Base-by-base conservation (phyloP, 2,888 invertebrate genomes). In the Lepidocyrtoides sp. region DNA sequence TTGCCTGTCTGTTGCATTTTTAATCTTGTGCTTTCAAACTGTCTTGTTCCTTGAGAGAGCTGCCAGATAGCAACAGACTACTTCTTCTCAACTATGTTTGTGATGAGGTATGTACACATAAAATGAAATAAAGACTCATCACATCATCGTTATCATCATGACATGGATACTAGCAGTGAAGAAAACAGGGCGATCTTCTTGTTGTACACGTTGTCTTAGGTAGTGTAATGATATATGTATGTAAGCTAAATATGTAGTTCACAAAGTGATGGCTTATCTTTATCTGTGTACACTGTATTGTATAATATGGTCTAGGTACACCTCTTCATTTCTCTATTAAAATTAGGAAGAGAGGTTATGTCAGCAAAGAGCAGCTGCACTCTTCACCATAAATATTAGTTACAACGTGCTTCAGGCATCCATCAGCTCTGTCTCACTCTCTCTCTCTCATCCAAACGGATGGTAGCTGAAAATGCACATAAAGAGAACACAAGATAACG, bases 1-100 rank as follows among this genome's bases (percentile, higher is more conserved):
- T 77, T 63, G 63, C 57, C 51, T 66, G 83, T 66, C 83, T 83
- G 66, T 66, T 83, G 48, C 48, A 83, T 83, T 83, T 66, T 83
- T 83, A 83, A 83, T 83, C 60, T 51, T 0, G 44, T 26, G 60
- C 63, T 82, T 82, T 82, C 83, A 83, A 66, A 44, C 83, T 66
- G 69, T 83, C 83, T 83, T 41, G 51, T 51, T 51, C 17, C 26
- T 48, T 66, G n/a, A 26, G 51, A 48, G 51, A 4, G 36, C 51
- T 77, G 69, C 20, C 69, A 20, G 69, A 41, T 20, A 2, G 14
- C n/a, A 20, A 14, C 32, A 4, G 14, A 32, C 8, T 29, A 14
- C 32, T 41, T 14, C 17, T 41, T 20, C 48, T 5, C 12, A 12
- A 8, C 7, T 5, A 5, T 48, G 14, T 48, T 48, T 8, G 41